Conservation (phyloP, 2,113 vertebrate species). For the Sapajus apella region DNA sequence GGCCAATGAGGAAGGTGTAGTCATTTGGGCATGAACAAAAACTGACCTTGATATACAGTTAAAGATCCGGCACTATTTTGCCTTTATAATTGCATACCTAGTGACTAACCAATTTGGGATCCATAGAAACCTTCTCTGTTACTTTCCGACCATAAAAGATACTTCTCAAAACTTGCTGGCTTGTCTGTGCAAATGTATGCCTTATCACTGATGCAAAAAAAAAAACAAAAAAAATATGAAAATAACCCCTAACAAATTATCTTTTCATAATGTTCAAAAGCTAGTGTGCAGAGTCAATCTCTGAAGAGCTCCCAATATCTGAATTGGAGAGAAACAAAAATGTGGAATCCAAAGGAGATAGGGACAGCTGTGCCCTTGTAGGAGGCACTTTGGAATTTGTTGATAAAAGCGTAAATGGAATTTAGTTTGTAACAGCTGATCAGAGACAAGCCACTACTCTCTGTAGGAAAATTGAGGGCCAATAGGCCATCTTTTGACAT, state of each 20-base stretch:
- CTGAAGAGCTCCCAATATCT: conserved; percentile 35
- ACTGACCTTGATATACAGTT: conserved; percentile 32
- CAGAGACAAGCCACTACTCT: neutral
- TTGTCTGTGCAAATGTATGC: conserved; percentile 45
- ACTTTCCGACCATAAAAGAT: conserved; percentile 61
- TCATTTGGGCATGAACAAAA: conserved; percentile 50
- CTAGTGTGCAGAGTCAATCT: conserved; percentile 37
- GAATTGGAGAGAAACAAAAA: conserved; percentile 42
- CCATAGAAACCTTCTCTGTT: conserved; percentile 24
- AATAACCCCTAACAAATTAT: conserved; percentile 61
- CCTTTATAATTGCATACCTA: conserved; percentile 49
- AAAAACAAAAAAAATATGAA: conserved; percentile 60
- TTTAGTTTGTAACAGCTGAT: conserved; percentile 31
- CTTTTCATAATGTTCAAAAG: conserved; percentile 53
- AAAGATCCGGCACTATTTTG: conserved; percentile 25
- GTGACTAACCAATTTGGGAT: conserved; percentile 17
- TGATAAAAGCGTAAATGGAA: conserved; percentile 16
- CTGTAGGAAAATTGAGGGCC: conserved; percentile 21
- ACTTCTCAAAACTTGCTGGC: conserved; percentile 56
- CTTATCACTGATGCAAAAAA: conserved; percentile 59
- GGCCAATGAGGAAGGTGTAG: conserved; percentile 7
- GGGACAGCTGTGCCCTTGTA: conserved; percentile 15
- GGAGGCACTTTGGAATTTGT: neutral
- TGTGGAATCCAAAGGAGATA: neutral
- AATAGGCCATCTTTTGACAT: conserved; percentile 16